Percentiles rank a stretch among this genome's conserved stretches.
phyloP scores from a whole-genome alignment of 2,113 vertebrate genomes.

The Cyanoramphus novaezelandiae region DNA sequence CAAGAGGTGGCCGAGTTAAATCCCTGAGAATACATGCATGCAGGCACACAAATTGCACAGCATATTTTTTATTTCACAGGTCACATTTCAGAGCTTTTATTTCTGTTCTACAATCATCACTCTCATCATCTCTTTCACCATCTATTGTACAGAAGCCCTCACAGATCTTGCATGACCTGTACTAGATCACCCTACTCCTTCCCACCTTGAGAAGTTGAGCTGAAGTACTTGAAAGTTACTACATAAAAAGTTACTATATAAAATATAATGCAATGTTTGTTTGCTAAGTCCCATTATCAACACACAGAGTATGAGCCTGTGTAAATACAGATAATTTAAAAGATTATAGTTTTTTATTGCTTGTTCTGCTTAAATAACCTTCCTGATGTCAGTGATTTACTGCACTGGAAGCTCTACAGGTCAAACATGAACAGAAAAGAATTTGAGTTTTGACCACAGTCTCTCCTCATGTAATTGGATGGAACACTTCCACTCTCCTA shows the following conservation, averaged over 20 bases:
- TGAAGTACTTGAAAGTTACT: neutral
- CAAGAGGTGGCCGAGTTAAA: neutral
- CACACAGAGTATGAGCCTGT: neutral
- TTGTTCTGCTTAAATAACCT: neutral
- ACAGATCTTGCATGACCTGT: neutral
- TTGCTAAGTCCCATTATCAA: neutral
- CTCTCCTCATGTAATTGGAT: neutral
- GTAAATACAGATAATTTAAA: neutral
- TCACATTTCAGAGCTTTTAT: neutral
- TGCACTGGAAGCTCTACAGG: neutral
- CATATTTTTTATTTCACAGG: neutral
- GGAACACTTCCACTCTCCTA: neutral
- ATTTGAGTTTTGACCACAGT: neutral
- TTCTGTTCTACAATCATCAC: neutral
- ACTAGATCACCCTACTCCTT: neutral
- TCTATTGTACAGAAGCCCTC: neutral
- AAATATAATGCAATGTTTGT: neutral
- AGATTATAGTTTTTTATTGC: neutral
- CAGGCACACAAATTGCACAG: rapidly evolving
- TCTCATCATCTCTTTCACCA: neutral
- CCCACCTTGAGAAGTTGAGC: neutral
- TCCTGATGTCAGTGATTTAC: neutral
- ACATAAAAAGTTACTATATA: neutral
- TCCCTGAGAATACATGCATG: neutral
- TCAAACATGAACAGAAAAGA: neutral